Evolutionary conservation across 2,113 vertebrate genomes (phyloP).

Genomic region (Mobula hypostoma): DNA sequence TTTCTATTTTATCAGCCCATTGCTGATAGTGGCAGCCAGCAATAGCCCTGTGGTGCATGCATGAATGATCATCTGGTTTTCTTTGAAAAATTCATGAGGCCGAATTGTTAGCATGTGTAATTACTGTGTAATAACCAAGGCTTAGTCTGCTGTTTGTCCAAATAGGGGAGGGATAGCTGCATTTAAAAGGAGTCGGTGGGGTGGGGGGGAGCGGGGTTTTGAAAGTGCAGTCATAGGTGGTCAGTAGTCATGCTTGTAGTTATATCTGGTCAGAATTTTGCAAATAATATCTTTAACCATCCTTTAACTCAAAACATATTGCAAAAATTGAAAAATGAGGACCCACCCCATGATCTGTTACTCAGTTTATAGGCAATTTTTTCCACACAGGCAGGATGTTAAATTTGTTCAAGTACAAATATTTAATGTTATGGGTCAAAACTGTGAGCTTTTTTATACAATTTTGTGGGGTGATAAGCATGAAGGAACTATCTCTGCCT

Average conservation of each 20-base stretch:
- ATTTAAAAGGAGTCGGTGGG: background rate
- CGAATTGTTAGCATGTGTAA: conserved; percentile 5
- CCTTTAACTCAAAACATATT: background rate
- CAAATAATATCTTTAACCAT: background rate
- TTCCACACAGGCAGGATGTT: no score
- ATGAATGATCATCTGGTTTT: conserved; percentile 33
- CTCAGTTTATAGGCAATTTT: background rate
- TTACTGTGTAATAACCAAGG: conserved; percentile 38
- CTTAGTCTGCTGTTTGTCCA: conserved; percentile 31
- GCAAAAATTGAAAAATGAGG: background rate
- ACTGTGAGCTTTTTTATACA: no score
- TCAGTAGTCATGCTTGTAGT: background rate
- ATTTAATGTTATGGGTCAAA: no score
- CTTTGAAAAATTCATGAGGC: conserved; percentile 42
- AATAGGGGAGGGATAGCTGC: background rate
- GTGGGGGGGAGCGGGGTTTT: background rate
- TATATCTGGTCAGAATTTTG: background rate
- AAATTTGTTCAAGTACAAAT: no score
- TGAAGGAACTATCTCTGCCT: no score
- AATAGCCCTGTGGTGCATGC: background rate
- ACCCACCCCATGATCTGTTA: background rate
- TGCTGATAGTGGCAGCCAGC: conserved; percentile 15
- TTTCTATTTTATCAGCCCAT: conserved; percentile 27
- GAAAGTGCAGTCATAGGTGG: background rate
- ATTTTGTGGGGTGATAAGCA: no score